Evolutionary conservation across 2,797 vertebrate species (phyloP), one percentile per base, ranked within the genome.

Genomic region (Amphiprion clarkii): DNA sequence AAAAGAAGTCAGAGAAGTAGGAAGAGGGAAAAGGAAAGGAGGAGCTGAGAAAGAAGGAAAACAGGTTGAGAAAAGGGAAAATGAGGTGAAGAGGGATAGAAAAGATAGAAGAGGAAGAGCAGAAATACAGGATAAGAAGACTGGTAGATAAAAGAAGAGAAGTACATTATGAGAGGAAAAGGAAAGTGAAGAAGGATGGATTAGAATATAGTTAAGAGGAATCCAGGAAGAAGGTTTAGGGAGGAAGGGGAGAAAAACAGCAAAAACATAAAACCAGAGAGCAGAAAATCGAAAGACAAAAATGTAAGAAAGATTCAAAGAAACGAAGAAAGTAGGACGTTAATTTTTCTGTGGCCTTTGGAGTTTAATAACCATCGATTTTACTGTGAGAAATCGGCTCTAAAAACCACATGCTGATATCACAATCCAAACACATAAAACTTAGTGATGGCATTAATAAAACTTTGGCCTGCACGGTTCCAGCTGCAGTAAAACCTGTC

Each of bases 381-480:
- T 78, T 31, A 67, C n/a, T 60, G 64, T 3, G 42, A 79, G 58
- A 44, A 46, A 57, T 3, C n/a, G 12, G 29, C 66, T 65, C 1
- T 67, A 76, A 67, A 81, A 76, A 44, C 31, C 58, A 59, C 31
- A 23, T 48, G 67, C 61, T 79, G 63, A 74, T 52, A 66, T 71
- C 58, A 71, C 72, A 78, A 63, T 42, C 55, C 25, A 62, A 67
- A 78, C 54, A 54, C 71, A 78, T 79, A 71, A 75, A 88, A 74
- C 70, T 66, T 29, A 84, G 89, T 25, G 53, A 78, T 0, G 0
- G 46, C 62, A 55, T 71, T 69, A 83, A 78, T 84, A 83, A 76
- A 84, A 71, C 36, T 44, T 60, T 70, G 77, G 59, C 67, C 75
- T 21, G 61, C 19, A 0, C 5, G 46, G 46, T 66, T 61, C 56